A percentile compares a stretch with the other conserved stretches of the same genome.
These are phyloP conservation scores for Cetoscarus ocellatus DNA, from an alignment of 2,797 vertebrate genomes.

Conservation along the genomic window DNA sequence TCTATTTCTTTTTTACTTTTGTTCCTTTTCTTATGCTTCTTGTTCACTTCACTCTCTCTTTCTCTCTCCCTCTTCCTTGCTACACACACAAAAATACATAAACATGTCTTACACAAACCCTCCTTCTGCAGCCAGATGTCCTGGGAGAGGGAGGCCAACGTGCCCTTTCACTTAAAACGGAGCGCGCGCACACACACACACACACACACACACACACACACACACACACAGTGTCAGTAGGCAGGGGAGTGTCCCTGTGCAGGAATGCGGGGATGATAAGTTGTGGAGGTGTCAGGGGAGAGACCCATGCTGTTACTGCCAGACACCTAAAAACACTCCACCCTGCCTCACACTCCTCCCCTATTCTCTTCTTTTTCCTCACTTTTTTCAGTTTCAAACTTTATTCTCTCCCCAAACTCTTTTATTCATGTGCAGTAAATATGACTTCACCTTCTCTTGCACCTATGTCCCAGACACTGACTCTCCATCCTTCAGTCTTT, in stretches of 20 bases:
- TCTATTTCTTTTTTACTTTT: not conserved
- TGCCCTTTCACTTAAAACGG: conserved; percentile 73
- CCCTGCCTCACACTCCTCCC: conserved; percentile 59
- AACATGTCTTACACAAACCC: conserved; percentile 65
- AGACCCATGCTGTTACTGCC: conserved; percentile 78
- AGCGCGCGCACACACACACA: conserved; percentile 51
- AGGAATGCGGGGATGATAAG: conserved; percentile 84
- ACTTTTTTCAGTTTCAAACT: not conserved
- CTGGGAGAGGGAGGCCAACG: conserved; percentile 68
- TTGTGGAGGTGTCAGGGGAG: conserved; percentile 81
- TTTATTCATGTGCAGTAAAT: not conserved
- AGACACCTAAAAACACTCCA: conserved; percentile 80
- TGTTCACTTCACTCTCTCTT: not conserved
- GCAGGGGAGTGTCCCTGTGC: conserved; percentile 81
- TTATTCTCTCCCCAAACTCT: not conserved
- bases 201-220: conserved; percentile 54
- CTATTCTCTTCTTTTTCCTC: conserved; percentile 14
- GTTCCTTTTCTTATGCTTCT: not conserved
- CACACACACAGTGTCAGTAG: conserved; percentile 69
- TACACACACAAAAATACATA: conserved; percentile 53
- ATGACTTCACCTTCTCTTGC: conserved; percentile 21
- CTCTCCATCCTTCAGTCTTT: conserved; percentile 23
- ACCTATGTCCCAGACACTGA: conserved; percentile 9
- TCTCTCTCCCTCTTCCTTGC: not conserved
- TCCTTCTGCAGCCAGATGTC: conserved; percentile 75